phyloP scores from a whole-genome alignment of 1,140 invertebrate species.

The Thereuonema tuberculata region DNA sequence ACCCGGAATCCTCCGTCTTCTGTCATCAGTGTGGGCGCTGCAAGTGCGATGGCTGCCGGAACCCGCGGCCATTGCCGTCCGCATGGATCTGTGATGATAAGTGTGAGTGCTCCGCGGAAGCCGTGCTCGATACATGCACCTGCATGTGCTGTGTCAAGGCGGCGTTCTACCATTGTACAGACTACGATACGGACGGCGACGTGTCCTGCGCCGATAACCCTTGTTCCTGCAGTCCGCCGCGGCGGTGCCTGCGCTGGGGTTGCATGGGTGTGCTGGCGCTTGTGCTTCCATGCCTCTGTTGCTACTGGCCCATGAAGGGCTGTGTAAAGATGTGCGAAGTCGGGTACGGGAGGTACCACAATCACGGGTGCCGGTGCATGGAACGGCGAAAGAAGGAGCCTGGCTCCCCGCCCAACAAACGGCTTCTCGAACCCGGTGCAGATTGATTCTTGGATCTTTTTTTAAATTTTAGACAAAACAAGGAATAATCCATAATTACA shows the following conservation, averaged over 20 bases:
- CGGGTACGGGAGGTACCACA: conserved; percentile 59
- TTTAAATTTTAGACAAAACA: no score
- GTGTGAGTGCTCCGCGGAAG: conserved; percentile 71
- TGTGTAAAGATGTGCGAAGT: conserved; percentile 60
- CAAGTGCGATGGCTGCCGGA: conserved; percentile 69
- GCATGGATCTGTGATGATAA: conserved; percentile 74
- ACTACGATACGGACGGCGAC: conserved; percentile 49
- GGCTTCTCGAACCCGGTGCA: conserved; percentile 12
- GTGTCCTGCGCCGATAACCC: conserved; percentile 65
- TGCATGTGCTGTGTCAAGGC: conserved; percentile 88
- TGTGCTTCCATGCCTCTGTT: conserved; percentile 71
- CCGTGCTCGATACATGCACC: conserved; percentile 69
- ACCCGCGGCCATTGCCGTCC: conserved; percentile 63
- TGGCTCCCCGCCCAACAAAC: conserved; percentile 12
- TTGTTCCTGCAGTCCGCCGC: conserved; percentile 61
- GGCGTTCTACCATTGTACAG: conserved; percentile 78
- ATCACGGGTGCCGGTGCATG: conserved; percentile 48
- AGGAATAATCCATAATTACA: no score
- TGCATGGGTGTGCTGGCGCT: conserved; percentile 64
- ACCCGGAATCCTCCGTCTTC: conserved; percentile 44
- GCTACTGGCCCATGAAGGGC: conserved; percentile 79
- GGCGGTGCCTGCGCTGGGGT: conserved; percentile 58
- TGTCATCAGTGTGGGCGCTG: conserved; percentile 73
- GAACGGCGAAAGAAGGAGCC: conserved; percentile 12
- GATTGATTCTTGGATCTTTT: no score